A percentile compares a stretch with the other conserved stretches of the same genome.
phyloP scores from a whole-genome alignment of 64 coral and sea anemone genomes.

The Dendrophyllia cribrosa region DNA sequence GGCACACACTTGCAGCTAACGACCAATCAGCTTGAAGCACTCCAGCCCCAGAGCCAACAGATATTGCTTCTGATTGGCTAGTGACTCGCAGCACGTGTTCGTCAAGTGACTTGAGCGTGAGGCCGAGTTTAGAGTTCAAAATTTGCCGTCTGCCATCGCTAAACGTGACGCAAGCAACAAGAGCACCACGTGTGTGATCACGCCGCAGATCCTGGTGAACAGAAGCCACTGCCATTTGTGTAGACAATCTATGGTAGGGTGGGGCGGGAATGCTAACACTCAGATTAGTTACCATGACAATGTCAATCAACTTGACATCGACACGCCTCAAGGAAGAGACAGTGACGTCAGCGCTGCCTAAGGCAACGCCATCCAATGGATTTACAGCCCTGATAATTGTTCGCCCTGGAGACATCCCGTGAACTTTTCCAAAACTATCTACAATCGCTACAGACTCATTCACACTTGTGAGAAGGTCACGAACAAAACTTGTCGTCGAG shows the following conservation, averaged over 20 bases:
- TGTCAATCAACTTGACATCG: slow-evolving; percentile 48
- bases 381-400: slow-evolving; percentile 42
- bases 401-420: slow-evolving; percentile 49
- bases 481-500: slow-evolving; percentile 44
- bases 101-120: slow-evolving; percentile 49
- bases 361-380: slow-evolving; percentile 2
- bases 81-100: slow-evolving; percentile 51
- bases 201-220: slow-evolving; percentile 39
- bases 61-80: slow-evolving; percentile 48
- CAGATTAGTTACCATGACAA: slow-evolving; percentile 72
- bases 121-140: slow-evolving; percentile 25
- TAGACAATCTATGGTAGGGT: slow-evolving; percentile 63
- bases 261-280: slow-evolving; percentile 44
- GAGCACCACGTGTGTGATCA: slow-evolving; percentile 63
- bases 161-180: slow-evolving; percentile 55
- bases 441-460: slow-evolving; percentile 23
- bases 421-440: slow-evolving; percentile 29
- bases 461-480: not conserved
- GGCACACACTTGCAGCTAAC: slow-evolving; percentile 40
- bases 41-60: slow-evolving; percentile 61
- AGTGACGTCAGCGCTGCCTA: slow-evolving; percentile 29
- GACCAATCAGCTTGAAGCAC: slow-evolving; percentile 58
- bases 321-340: slow-evolving; percentile 27
- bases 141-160: slow-evolving; percentile 55
- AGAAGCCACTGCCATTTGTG: slow-evolving; percentile 42